Conservation (phyloP, 1,140 invertebrate species). For the Danaus melanippus region DNA sequence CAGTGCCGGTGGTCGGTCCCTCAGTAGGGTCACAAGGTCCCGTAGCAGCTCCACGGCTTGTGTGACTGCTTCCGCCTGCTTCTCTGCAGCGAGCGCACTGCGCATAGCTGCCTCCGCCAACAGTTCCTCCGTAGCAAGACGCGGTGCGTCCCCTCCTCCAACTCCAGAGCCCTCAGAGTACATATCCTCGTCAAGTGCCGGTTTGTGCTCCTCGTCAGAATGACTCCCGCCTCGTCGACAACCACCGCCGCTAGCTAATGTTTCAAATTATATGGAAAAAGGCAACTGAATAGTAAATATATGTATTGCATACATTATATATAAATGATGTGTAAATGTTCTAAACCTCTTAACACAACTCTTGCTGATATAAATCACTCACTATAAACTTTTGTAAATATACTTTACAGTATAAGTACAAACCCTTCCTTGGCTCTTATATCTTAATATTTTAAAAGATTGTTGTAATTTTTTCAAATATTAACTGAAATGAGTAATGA, state of each 20-base stretch:
- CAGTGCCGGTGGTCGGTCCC: constrained; percentile 29
- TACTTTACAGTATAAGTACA: no score
- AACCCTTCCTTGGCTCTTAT: no score
- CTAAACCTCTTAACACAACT: no score
- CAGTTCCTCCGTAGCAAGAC: constrained; percentile 48
- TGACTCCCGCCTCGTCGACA: constrained; percentile 26
- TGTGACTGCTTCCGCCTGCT: constrained; percentile 56
- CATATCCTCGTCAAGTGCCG: constrained; percentile 45
- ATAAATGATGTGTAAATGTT: no score
- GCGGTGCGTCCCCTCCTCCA: constrained; percentile 22
- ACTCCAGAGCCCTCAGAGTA: constrained; percentile 38
- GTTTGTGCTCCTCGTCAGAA: constrained; percentile 52
- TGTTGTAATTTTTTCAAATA: no score
- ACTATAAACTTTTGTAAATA: no score
- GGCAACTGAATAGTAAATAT: no score
- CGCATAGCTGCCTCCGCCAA: constrained; percentile 60
- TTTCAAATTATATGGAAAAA: neutral
- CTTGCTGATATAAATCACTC: no score
- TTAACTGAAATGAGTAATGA: no score
- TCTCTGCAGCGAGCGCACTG: constrained; percentile 55
- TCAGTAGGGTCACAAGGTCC: constrained; percentile 40
- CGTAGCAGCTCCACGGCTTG: constrained; percentile 52
- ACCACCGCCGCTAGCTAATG: constrained; percentile 14
- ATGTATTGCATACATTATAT: no score
- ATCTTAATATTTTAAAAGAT: no score